phyloP scores from a whole-genome alignment of 2,113 vertebrate genomes.

The Diadophis punctatus region DNA sequence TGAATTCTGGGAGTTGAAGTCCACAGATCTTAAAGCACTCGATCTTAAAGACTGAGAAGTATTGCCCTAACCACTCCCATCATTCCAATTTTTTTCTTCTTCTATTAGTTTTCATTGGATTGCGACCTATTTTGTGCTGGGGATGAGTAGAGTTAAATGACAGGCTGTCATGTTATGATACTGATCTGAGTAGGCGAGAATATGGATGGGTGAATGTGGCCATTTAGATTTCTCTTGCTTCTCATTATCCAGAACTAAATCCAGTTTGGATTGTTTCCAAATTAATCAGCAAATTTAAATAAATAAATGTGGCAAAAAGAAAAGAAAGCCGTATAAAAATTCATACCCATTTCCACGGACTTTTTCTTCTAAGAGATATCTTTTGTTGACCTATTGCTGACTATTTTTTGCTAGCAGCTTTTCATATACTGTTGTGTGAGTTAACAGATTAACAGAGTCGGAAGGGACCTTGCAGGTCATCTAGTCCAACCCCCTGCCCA shows the following conservation, averaged over 20 bases:
- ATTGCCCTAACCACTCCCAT: background rate
- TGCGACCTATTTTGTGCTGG: background rate
- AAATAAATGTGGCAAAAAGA: background rate
- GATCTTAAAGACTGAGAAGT: background rate
- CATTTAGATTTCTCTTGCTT: background rate
- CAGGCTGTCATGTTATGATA: background rate
- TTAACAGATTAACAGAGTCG: no score
- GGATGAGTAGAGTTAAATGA: background rate
- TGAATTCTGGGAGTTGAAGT: background rate
- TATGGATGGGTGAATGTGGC: background rate
- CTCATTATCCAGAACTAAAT: background rate
- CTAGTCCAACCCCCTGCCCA: no score
- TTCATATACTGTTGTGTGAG: background rate
- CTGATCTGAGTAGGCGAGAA: background rate
- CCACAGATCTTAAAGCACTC: background rate
- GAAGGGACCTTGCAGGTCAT: no score
- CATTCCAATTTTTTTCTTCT: background rate
- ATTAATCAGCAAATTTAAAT: background rate
- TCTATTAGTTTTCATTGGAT: background rate
- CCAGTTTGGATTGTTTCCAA: background rate
- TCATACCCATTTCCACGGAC: background rate
- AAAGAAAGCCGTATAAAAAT: background rate
- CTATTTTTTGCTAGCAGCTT: background rate
- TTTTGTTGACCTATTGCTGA: background rate
- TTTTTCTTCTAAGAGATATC: background rate